A percentile compares a stretch with the other conserved stretches of the same genome.
phyloP scores from a whole-genome alignment of 2,888 invertebrate genomes.

The Ctena decussata region DNA sequence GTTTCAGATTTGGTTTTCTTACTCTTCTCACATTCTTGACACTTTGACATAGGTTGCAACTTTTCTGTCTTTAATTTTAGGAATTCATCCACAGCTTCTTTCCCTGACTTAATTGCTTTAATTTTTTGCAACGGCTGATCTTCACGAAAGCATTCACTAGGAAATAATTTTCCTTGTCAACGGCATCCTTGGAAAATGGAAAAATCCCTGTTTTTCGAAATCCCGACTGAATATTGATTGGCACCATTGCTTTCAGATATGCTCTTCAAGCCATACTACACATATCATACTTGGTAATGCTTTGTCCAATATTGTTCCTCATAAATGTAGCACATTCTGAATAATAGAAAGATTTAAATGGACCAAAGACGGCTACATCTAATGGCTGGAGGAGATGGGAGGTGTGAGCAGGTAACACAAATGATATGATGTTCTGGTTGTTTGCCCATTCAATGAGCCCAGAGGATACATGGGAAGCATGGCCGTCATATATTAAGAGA shows the following conservation, averaged over 20 bases:
- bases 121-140: no score
- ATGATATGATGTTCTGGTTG: conserved; percentile 18
- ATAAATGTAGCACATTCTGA: conserved; percentile 39
- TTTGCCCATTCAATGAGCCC: conserved; percentile 44
- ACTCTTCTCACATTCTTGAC: background rate
- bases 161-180: background rate
- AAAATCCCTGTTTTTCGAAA: no score
- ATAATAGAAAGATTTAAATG: conserved; percentile 45
- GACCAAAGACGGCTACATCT: conserved; percentile 53
- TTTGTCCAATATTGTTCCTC: no score
- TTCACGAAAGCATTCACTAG: no score
- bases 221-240: no score
- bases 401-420: conserved; percentile 40
- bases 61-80: background rate
- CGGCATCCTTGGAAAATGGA: no score
- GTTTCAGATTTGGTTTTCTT: background rate
- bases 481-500: background rate
- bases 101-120: background rate
- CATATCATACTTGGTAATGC: no score
- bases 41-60: background rate
- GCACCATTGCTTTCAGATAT: no score
- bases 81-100: background rate
- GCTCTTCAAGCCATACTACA: no score
- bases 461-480: conserved; percentile 17
- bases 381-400: conserved; percentile 48